A percentile compares a stretch with the other conserved stretches of the same genome.
Conservation (phyloP, 53 echinoderm and acorn worm species). For the Luidia sarsii region DNA sequence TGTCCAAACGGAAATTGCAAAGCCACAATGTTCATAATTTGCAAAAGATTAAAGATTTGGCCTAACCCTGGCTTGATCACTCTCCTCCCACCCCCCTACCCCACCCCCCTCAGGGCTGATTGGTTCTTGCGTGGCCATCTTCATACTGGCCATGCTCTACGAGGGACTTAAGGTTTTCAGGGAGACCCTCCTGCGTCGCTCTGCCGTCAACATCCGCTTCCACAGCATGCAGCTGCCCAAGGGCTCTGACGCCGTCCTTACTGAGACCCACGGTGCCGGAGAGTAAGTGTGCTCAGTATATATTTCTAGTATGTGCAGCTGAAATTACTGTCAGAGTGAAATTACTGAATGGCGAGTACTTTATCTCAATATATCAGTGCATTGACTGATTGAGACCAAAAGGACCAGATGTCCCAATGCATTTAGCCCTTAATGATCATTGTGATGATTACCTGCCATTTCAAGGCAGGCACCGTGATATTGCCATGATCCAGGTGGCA, state of each 20-base stretch:
- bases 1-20: not conserved
- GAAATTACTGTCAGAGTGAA: no score
- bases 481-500: no score
- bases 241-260: slow-evolving; percentile 75
- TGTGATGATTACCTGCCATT: no score
- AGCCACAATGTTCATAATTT: not conserved
- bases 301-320: no score
- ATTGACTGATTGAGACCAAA: no score
- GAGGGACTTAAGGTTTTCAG: slow-evolving; percentile 94
- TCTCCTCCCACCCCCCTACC: not conserved
- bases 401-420: no score
- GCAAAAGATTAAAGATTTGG: not conserved
- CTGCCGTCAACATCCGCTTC: slow-evolving; percentile 89
- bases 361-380: no score
- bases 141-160: slow-evolving; percentile 89
- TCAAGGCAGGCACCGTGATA: no score
- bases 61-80: no score
- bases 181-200: slow-evolving; percentile 77
- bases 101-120: slow-evolving; percentile 53
- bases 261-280: slow-evolving; percentile 89
- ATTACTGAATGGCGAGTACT: no score
- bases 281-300: no score
- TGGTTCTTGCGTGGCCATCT: slow-evolving; percentile 88
- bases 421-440: no score
- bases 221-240: slow-evolving; percentile 87